Base-by-base conservation (phyloP, 2,113 vertebrate species). In the Motacilla alba region DNA sequence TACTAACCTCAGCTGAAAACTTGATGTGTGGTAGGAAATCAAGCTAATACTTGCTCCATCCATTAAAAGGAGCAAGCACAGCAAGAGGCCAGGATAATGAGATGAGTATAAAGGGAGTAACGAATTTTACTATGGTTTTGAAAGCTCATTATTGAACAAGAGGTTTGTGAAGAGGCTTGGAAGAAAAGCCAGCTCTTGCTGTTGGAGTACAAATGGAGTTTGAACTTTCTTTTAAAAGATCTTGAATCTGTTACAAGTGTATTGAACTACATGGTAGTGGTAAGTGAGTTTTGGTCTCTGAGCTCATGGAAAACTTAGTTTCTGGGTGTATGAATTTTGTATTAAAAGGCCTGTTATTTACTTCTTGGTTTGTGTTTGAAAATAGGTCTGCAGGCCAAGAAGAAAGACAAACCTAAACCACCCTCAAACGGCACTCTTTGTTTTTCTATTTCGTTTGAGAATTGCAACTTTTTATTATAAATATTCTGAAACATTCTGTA, bases 81-180 rank as follows among this genome's bases (percentile, higher is more conserved):
- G 72, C 91, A 58, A 15, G 83, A 87, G 85, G 56, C 58, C 37
- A n/a, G 64, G 84, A 91, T 94, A 96, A 97, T 90, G 95, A 95
- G 58, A 33, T 49, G 59, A 83, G 31, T 91, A 95, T 83, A 91
- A 96, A 97, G 74, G 66, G 55, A 90, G 66, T 64, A 49, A 33
- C 81, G 76, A 83, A 58, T 84, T 95, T 95, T 94, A 84, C 93
- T 91, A 30, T 86, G 79, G 91, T 92, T 93, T 87, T 49, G 91
- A 93, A 96, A 81, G 91, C 68, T 83, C 68, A 77, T 93, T 96
- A 94, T 89, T 95, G 72, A 90, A 89, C 74, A 97, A 89, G 62
- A 60, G 87, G 82, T 93, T 83, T 91, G 39, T 15, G 23, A 92
- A 87, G 83, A 87, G 64, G 80, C 41, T 79, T 94, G 93, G 68